These are phyloP conservation scores for Karalla daura DNA, from an alignment of 2,797 vertebrate species.

Conservation along the genomic window DNA sequence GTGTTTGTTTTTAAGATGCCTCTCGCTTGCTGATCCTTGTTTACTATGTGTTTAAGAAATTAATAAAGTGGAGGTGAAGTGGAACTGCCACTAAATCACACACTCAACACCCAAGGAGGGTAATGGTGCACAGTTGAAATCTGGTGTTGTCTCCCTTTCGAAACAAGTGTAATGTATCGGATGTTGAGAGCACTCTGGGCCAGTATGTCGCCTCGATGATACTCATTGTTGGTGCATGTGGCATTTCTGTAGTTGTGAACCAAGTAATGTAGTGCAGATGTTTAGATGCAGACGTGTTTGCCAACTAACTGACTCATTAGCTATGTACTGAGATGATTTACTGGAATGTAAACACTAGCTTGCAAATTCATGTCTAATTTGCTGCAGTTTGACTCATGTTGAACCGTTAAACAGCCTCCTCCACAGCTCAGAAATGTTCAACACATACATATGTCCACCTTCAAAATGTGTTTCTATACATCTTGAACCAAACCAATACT, in stretches of 20 bases:
- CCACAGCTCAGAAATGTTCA: too few species aligned
- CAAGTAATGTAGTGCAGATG: neutral
- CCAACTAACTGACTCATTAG: too few species aligned
- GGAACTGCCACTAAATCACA: slow-evolving; percentile 3
- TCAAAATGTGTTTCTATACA: too few species aligned
- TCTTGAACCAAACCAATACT: too few species aligned
- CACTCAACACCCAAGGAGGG: neutral
- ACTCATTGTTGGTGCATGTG: neutral
- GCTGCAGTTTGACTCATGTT: too few species aligned
- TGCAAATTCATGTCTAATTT: too few species aligned
- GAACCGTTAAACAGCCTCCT: too few species aligned
- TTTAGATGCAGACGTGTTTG: too few species aligned
- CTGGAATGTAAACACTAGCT: too few species aligned
- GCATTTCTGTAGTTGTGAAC: neutral
- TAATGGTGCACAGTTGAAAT: neutral
- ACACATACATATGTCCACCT: too few species aligned
- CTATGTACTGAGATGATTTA: too few species aligned
- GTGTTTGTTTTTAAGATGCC: slow-evolving; percentile 53
- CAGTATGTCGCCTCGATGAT: neutral
- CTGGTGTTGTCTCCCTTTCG: neutral
- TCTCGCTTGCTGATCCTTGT: slow-evolving; percentile 46
- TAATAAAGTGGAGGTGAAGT: slow-evolving; percentile 34
- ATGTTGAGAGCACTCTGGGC: neutral
- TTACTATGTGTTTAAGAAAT: slow-evolving; percentile 43
- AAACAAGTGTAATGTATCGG: neutral